phyloP scores from a whole-genome alignment of 2,797 vertebrate species.

The Allobates femoralis region DNA sequence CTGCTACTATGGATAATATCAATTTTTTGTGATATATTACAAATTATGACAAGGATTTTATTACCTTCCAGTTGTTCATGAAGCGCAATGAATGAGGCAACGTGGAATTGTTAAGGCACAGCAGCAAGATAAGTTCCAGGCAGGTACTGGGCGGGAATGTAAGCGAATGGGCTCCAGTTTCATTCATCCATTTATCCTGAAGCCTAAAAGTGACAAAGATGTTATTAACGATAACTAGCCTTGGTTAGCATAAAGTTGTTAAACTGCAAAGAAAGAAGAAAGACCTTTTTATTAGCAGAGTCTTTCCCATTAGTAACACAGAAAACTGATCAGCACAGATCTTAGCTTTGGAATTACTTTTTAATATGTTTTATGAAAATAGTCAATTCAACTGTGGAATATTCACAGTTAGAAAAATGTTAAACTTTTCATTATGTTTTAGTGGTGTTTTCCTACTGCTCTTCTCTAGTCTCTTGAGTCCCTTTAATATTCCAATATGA shows the following conservation, averaged over 20 bases:
- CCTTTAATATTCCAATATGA: conserved; percentile 16
- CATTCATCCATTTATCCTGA: conserved; percentile 84
- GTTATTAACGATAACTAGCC: conserved; percentile 1
- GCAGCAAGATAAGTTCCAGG: conserved; percentile 83
- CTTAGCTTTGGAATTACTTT: not conserved
- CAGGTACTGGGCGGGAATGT: conserved; percentile 86
- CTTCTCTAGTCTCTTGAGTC: not conserved
- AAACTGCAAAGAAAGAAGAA: no score
- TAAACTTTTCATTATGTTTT: conserved; percentile 15
- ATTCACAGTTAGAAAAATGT: conserved; percentile 6
- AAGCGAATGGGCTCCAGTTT: conserved; percentile 86
- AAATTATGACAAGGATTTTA: not conserved
- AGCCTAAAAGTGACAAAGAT: conserved; percentile 74
- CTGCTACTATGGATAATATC: not conserved
- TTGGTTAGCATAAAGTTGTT: not conserved
- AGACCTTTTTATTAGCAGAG: not conserved
- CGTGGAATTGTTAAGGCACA: conserved; percentile 79
- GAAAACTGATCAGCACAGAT: not conserved
- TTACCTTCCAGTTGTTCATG: conserved; percentile 93
- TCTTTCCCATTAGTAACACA: not conserved
- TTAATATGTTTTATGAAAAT: conserved; percentile 17
- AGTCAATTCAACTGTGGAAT: conserved; percentile 10
- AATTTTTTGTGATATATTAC: not conserved
- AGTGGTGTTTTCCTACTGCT: conserved; percentile 4
- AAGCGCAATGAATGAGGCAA: conserved; percentile 84